phyloP scores from a whole-genome alignment of 2,888 invertebrate genomes.

The Callyntrura sp. region DNA sequence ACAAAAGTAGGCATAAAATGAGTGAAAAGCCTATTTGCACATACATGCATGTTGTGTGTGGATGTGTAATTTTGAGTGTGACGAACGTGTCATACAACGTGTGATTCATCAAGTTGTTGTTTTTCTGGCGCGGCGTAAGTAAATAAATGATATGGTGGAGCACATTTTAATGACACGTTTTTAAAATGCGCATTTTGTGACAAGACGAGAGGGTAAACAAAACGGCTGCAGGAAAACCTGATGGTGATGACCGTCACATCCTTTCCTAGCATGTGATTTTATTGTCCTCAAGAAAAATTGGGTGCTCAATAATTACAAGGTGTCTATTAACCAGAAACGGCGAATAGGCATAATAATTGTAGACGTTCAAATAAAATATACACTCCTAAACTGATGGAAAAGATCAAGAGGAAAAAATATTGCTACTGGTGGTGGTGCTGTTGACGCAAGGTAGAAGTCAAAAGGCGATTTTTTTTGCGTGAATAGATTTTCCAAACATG shows the following conservation, averaged over 20 bases:
- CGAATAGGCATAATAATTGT: too few relatives aligned
- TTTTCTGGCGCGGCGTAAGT: background rate
- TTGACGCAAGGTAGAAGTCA: too few relatives aligned
- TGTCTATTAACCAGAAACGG: background rate
- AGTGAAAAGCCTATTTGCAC: background rate
- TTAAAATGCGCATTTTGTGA: conserved; percentile 9
- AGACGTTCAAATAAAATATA: too few relatives aligned
- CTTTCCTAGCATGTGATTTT: background rate
- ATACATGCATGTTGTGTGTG: background rate
- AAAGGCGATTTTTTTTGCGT: background rate
- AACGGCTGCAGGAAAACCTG: too few relatives aligned
- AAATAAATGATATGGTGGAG: background rate
- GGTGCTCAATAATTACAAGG: background rate
- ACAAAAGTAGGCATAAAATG: background rate
- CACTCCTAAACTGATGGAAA: too few relatives aligned
- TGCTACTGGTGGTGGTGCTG: too few relatives aligned
- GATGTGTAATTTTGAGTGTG: background rate
- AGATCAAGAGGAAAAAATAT: too few relatives aligned
- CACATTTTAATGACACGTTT: conserved; percentile 12
- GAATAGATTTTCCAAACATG: conserved; percentile 16
- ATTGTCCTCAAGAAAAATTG: background rate
- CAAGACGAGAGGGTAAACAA: too few relatives aligned
- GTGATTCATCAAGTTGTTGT: background rate
- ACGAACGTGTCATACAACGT: conserved; percentile 13
- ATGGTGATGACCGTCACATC: too few relatives aligned